A percentile compares a stretch with the other conserved stretches of the same genome.
phyloP scores from a whole-genome alignment of 2,113 vertebrate species.

The Ailuropoda melanoleuca region DNA sequence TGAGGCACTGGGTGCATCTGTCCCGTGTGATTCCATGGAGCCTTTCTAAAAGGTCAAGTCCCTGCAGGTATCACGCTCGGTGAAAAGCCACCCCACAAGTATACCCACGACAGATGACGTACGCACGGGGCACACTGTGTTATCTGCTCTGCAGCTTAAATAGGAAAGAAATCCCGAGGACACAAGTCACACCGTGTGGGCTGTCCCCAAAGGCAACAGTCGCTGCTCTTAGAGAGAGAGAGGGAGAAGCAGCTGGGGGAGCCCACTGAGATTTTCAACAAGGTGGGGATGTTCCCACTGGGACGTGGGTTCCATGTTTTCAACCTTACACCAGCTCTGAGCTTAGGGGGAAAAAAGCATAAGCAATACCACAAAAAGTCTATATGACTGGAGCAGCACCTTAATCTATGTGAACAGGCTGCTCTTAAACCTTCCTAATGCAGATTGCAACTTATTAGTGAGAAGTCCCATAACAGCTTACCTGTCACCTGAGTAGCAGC shows the following conservation, averaged over 20 bases:
- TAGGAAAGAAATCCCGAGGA: neutral
- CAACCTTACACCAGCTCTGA: neutral
- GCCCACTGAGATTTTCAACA: neutral
- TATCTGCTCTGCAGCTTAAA: neutral
- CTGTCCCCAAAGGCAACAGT: too few relatives aligned
- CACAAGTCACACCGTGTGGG: neutral
- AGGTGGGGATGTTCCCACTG: accelerated
- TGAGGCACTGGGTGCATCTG: neutral
- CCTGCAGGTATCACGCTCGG: accelerated
- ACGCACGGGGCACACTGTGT: accelerated
- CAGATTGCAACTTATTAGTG: neutral
- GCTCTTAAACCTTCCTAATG: neutral
- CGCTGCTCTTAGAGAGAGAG: neutral
- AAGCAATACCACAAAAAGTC: neutral
- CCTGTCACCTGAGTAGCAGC: neutral
- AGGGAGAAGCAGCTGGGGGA: neutral
- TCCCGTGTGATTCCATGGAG: accelerated
- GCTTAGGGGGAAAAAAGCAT: neutral
- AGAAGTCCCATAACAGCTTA: neutral
- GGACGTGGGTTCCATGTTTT: neutral
- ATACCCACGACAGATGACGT: accelerated
- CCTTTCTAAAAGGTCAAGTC: neutral
- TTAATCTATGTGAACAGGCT: neutral
- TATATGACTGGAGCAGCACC: neutral
- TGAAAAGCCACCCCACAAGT: accelerated